Percentiles rank a stretch among this genome's conserved stretches.
phyloP scores from a whole-genome alignment of 1,140 invertebrate species.

The Amphibalanus amphitrite region DNA sequence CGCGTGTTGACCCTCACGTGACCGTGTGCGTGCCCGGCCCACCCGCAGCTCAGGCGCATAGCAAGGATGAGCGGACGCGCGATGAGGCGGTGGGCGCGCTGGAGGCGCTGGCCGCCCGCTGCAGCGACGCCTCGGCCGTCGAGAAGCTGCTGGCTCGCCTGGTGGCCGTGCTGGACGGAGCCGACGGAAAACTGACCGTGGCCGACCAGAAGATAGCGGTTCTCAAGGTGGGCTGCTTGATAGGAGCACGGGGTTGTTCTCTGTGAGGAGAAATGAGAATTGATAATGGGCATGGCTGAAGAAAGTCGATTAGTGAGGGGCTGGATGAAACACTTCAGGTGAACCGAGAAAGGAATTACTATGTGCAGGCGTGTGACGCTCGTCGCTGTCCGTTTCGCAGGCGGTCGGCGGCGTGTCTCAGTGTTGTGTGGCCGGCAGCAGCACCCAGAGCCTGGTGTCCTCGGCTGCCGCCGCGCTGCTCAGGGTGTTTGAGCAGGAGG shows the following conservation, averaged over 20 bases:
- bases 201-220: constrained; percentile 72
- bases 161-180: constrained; percentile 71
- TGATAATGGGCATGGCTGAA: background rate
- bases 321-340: background rate
- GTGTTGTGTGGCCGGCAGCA: constrained; percentile 43
- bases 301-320: background rate
- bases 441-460: constrained; percentile 39
- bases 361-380: background rate
- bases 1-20: too few species aligned
- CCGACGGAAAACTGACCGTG: constrained; percentile 78
- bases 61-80: constrained; percentile 56
- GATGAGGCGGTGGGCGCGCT: constrained; percentile 49
- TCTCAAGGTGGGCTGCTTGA: constrained; percentile 40
- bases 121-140: constrained; percentile 45
- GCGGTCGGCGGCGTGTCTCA: constrained; percentile 62
- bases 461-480: constrained; percentile 47
- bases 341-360: background rate
- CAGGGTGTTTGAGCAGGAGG: constrained; percentile 67
- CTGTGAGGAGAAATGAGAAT: background rate
- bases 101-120: constrained; percentile 48
- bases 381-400: constrained; percentile 28
- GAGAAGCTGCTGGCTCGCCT: constrained; percentile 48
- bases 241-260: background rate
- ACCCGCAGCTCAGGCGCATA: constrained; percentile 49
- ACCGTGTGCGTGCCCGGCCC: constrained; percentile 15